Evolutionary conservation across 2,113 vertebrate genomes (phyloP).

Genomic region (Microtus ochrogaster): DNA sequence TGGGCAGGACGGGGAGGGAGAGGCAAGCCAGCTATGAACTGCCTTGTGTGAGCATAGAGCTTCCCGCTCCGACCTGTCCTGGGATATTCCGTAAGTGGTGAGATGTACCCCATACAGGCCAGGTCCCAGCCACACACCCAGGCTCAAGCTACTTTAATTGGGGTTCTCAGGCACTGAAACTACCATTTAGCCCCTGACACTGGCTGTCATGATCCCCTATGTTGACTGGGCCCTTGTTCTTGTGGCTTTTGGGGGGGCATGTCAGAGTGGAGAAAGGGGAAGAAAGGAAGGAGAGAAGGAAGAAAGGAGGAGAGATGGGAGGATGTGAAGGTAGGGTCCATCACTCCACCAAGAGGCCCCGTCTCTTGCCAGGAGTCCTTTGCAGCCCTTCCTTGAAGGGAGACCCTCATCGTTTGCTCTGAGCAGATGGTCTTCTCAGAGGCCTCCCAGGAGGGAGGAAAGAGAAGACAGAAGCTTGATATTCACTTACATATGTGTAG

Average conservation of each 20-base stretch:
- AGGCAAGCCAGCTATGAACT: conserved; percentile 20
- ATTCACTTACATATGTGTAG: neutral
- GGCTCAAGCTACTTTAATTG: neutral
- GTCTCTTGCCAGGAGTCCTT: neutral
- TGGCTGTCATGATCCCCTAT: conserved; percentile 22
- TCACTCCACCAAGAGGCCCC: neutral
- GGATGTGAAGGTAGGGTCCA: neutral
- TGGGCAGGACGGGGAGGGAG: conserved; percentile 26
- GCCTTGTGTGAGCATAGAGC: neutral
- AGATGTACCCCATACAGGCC: neutral
- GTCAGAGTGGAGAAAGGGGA: neutral
- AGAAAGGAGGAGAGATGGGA: conserved; percentile 26
- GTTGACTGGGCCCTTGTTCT: conserved; percentile 1
- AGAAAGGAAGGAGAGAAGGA: neutral
- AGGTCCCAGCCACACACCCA: neutral
- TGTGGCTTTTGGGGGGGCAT: neutral
- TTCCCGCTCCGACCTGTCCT: neutral
- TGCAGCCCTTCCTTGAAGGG: neutral
- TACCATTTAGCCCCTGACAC: neutral
- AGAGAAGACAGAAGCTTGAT: conserved; percentile 22
- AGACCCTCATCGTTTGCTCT: neutral
- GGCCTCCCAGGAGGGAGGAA: conserved; percentile 2
- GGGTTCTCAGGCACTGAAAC: neutral
- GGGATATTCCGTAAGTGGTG: neutral
- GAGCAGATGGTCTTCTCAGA: conserved; percentile 25